Percentiles rank a stretch among this genome's conserved stretches.
Evolutionary conservation across 2,888 invertebrate species (phyloP).

Genomic region (Cheilosia impressa): DNA sequence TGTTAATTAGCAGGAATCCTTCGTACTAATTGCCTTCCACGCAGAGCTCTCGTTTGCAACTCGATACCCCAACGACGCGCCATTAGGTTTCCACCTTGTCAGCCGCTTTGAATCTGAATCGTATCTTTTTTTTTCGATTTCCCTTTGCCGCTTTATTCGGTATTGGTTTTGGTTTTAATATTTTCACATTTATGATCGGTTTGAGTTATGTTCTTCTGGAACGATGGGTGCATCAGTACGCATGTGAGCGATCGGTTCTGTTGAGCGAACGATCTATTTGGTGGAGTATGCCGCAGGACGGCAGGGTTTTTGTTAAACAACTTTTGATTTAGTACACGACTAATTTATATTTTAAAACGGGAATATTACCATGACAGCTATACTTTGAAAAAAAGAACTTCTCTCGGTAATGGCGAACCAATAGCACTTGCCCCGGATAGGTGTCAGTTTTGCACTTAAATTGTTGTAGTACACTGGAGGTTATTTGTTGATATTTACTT

Average conservation of each 20-base stretch:
- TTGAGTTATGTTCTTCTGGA: constrained; percentile 49
- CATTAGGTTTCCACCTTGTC: constrained; percentile 74
- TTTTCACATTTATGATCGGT: constrained; percentile 62
- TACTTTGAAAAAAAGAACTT: too few species aligned
- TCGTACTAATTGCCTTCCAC: constrained; percentile 69
- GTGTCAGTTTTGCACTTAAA: too few species aligned
- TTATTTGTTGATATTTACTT: too few species aligned
- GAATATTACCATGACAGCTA: too few species aligned
- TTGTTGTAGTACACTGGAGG: too few species aligned
- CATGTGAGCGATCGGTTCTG: constrained; percentile 32
- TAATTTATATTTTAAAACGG: too few species aligned
- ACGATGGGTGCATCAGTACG: constrained; percentile 45
- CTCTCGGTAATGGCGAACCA: too few species aligned
- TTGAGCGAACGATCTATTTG: constrained; percentile 2
- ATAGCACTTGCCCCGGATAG: too few species aligned
- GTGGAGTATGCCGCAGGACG: too few species aligned
- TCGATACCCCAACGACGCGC: constrained; percentile 63
- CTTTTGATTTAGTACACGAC: too few species aligned
- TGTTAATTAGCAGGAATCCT: constrained; percentile 73
- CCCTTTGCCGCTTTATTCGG: constrained; percentile 74
- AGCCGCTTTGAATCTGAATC: constrained; percentile 37
- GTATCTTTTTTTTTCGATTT: constrained; percentile 77
- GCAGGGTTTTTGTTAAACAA: too few species aligned
- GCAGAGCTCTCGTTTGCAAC: constrained; percentile 60
- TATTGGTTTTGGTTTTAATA: constrained; percentile 31